Percentiles rank a stretch among this genome's conserved stretches.
phyloP scores from a whole-genome alignment of 2,888 invertebrate genomes.

The Lucinisca nassula region DNA sequence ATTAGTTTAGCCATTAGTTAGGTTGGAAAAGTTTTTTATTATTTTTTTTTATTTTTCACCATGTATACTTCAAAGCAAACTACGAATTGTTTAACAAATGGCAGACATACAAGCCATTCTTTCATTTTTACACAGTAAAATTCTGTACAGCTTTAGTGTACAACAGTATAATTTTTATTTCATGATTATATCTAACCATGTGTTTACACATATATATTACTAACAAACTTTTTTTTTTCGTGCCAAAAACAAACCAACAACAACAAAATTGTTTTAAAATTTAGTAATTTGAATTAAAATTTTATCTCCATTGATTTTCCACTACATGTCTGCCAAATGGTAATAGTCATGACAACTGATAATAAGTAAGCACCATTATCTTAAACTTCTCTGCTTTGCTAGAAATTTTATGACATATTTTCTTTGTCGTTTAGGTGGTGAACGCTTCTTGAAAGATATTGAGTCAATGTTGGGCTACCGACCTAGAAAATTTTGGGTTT shows the following conservation, averaged over 20 bases:
- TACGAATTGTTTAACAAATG: neutral
- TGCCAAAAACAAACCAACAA: too few species aligned
- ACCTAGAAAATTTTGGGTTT: constrained; percentile 92
- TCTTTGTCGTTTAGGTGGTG: constrained; percentile 79
- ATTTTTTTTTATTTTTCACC: neutral
- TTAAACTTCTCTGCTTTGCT: neutral
- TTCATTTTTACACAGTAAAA: neutral
- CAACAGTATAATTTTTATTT: neutral
- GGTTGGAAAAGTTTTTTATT: too few species aligned
- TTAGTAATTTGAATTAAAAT: neutral
- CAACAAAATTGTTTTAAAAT: neutral
- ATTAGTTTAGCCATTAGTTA: neutral
- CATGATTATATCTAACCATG: neutral
- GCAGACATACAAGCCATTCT: neutral
- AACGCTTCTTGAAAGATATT: constrained; percentile 89
- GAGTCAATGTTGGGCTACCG: constrained; percentile 90
- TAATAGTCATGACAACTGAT: too few species aligned
- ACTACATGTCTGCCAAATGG: constrained; percentile 13
- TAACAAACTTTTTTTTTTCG: neutral
- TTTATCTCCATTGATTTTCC: too few species aligned
- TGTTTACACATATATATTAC: neutral
- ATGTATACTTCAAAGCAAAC: constrained; percentile 5
- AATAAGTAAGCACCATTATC: too few species aligned
- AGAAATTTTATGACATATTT: neutral
- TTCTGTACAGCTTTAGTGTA: neutral